phyloP scores from a whole-genome alignment of 2,113 vertebrate species.

The Chionodraco myersi region DNA sequence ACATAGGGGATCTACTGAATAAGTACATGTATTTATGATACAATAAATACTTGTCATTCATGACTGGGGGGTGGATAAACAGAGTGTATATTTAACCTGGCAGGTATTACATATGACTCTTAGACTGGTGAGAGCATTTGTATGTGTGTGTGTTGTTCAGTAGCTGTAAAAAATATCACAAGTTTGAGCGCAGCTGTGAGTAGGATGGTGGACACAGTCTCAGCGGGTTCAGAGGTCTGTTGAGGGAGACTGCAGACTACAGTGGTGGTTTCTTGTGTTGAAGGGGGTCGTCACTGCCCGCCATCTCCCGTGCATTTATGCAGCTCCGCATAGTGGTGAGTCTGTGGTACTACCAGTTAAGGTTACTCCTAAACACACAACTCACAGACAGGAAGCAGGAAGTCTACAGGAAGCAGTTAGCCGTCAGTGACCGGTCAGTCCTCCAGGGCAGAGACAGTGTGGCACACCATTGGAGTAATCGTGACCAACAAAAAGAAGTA shows the following conservation, averaged over 20 bases:
- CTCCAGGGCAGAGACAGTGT: slow-evolving; percentile 73
- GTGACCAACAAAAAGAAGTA: slow-evolving; percentile 70
- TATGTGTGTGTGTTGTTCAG: slow-evolving; percentile 66
- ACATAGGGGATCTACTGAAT: slow-evolving; percentile 93
- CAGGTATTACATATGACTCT: slow-evolving; percentile 86
- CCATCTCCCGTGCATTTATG: slow-evolving; percentile 48
- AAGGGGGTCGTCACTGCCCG: slow-evolving; percentile 33
- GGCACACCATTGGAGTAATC: slow-evolving; percentile 67
- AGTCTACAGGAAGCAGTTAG: slow-evolving; percentile 68
- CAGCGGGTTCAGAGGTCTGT: slow-evolving; percentile 62
- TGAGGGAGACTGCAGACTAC: slow-evolving; percentile 46
- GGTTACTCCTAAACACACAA: slow-evolving; percentile 72
- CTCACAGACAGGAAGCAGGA: slow-evolving; percentile 67
- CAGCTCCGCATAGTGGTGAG: slow-evolving; percentile 71
- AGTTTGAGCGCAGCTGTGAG: slow-evolving; percentile 61
- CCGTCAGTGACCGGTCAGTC: slow-evolving; percentile 56
- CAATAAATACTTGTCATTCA: slow-evolving; percentile 99
- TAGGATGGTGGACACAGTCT: slow-evolving; percentile 68
- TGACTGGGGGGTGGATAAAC: slow-evolving; percentile 78
- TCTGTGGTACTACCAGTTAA: slow-evolving; percentile 75
- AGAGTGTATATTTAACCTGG: slow-evolving; percentile 80
- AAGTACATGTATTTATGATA: slow-evolving; percentile 96
- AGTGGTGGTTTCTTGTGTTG: slow-evolving; percentile 58
- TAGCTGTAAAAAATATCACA: slow-evolving; percentile 73
- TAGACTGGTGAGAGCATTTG: slow-evolving; percentile 88